A percentile compares a stretch with the other conserved stretches of the same genome.
These are phyloP conservation scores for Pristionchus exspectatus DNA, from an alignment of 2,888 invertebrate genomes.

Conservation along the genomic window DNA sequence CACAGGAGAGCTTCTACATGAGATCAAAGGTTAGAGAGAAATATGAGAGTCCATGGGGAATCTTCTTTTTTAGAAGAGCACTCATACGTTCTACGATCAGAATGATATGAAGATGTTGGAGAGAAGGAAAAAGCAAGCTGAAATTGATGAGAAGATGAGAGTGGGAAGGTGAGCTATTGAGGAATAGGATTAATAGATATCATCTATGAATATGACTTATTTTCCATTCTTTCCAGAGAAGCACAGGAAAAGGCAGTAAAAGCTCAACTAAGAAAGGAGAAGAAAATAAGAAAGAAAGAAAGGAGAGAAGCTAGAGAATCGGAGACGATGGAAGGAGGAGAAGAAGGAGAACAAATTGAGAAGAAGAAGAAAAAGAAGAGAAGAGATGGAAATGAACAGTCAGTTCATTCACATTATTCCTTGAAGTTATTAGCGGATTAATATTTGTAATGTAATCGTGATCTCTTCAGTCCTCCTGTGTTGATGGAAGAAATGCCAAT, in stretches of 20 bases:
- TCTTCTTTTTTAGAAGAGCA: slow-evolving; percentile 3
- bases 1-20: background rate
- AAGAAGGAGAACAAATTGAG: background rate
- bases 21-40: background rate
- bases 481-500: slow-evolving; percentile 13
- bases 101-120: slow-evolving; percentile 40
- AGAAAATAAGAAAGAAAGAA: slow-evolving; percentile 2
- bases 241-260: slow-evolving; percentile 11
- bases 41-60: background rate
- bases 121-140: background rate
- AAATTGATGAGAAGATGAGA: slow-evolving; percentile 39
- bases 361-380: slow-evolving; percentile 28
- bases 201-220: background rate
- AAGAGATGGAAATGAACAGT: slow-evolving; percentile 5
- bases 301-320: background rate
- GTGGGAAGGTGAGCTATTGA: slow-evolving; percentile 8
- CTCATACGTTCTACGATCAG: background rate
- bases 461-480: background rate
- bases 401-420: background rate
- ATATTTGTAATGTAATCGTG: background rate
- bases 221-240: background rate
- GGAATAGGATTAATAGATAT: background rate
- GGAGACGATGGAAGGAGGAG: slow-evolving; percentile 30
- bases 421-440: background rate
- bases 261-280: background rate